Percentiles rank a stretch among this genome's conserved stretches.
Evolutionary conservation across 2,113 vertebrate species (phyloP).

Genomic region (Gavialis gangeticus): DNA sequence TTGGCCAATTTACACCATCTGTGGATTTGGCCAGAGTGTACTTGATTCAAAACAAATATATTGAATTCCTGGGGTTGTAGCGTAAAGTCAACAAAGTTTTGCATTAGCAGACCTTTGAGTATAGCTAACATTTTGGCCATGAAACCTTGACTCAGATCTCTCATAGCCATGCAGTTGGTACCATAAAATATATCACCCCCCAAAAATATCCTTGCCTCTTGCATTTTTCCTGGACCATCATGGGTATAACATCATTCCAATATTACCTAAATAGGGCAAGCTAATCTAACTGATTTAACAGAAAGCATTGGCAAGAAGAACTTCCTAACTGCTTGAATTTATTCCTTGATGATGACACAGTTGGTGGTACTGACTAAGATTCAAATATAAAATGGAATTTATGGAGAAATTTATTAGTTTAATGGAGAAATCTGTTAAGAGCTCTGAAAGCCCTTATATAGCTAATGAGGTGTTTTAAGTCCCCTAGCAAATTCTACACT

Average conservation of each 20-base stretch:
- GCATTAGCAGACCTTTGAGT: slow-evolving; percentile 73
- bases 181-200: no score
- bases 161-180: no score
- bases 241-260: no score
- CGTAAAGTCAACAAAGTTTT: slow-evolving; percentile 77
- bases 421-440: slow-evolving; percentile 71
- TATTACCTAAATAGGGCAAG: neutral
- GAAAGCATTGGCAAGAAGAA: slow-evolving; percentile 27
- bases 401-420: slow-evolving; percentile 70
- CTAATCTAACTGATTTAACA: neutral
- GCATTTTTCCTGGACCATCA: no score
- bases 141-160: no score
- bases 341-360: slow-evolving; percentile 60
- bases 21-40: slow-evolving; percentile 25
- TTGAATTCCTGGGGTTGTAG: slow-evolving; percentile 64
- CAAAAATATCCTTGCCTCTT: no score
- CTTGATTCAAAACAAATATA: slow-evolving; percentile 36
- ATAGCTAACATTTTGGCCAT: slow-evolving; percentile 37
- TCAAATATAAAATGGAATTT: slow-evolving; percentile 70
- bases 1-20: slow-evolving; percentile 63
- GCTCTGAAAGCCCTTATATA: slow-evolving; percentile 63
- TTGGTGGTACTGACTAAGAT: slow-evolving; percentile 59
- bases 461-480: slow-evolving; percentile 76
- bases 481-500: slow-evolving; percentile 68
- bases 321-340: slow-evolving; percentile 40